phyloP scores from a whole-genome alignment of 2,113 vertebrate species.

The Trichechus manatus region DNA sequence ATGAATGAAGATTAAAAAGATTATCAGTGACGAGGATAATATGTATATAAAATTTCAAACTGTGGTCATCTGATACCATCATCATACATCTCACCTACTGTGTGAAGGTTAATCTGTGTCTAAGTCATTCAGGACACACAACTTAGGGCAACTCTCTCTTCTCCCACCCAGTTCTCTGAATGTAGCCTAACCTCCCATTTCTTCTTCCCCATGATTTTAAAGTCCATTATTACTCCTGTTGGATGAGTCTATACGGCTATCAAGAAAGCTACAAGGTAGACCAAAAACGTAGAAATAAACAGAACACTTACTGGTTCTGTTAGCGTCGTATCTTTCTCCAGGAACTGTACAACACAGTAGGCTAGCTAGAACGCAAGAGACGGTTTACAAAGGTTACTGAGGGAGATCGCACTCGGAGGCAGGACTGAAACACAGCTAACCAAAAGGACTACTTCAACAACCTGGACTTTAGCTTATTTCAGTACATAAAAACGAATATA shows the following conservation, averaged over 20 bases:
- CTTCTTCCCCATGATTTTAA: neutral
- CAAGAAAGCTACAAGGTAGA: conserved; percentile 24
- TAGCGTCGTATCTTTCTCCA: conserved; percentile 98
- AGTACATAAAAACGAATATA: conserved; percentile 63
- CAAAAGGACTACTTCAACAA: conserved; percentile 69
- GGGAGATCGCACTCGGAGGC: conserved; percentile 15
- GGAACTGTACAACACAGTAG: conserved; percentile 99
- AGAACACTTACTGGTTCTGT: conserved; percentile 94
- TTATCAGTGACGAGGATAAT: neutral
- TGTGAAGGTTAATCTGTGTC: neutral
- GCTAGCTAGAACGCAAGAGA: conserved; percentile 92
- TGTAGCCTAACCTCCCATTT: neutral
- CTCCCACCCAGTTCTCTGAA: neutral
- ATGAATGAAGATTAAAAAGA: neutral
- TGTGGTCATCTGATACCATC: neutral
- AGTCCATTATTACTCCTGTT: neutral
- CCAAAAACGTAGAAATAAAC: conserved; percentile 50
- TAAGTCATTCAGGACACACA: neutral
- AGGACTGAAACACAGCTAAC: conserved; percentile 67
- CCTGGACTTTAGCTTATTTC: conserved; percentile 53
- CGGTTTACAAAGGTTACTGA: conserved; percentile 67
- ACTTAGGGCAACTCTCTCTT: neutral
- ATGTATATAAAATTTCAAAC: neutral
- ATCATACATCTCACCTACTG: neutral
- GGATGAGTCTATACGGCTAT: neutral